Evolutionary conservation across 2,888 invertebrate species (phyloP).

Genomic region (Celastrina argiolus): DNA sequence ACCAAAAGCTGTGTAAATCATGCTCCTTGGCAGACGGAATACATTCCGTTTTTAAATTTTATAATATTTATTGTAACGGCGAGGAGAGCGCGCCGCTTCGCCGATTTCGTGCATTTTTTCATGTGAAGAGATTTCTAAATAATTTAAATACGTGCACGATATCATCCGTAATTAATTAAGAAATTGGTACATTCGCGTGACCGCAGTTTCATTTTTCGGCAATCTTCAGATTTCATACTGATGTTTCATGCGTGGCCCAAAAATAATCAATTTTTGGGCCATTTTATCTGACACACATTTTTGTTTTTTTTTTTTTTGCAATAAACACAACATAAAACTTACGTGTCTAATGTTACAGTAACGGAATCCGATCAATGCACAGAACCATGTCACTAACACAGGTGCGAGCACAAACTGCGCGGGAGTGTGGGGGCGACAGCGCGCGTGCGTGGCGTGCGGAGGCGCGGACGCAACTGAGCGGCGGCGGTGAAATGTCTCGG

Average conservation of each 20-base stretch:
- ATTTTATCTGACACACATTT: constrained; percentile 3
- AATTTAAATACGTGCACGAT: constrained; percentile 74
- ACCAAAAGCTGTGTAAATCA: not conserved
- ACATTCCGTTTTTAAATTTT: constrained; percentile 8
- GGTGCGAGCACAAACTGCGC: constrained; percentile 38
- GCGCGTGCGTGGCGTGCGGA: constrained; percentile 46
- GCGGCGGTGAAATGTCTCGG: constrained; percentile 26
- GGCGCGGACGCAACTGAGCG: constrained; percentile 54
- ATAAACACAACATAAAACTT: constrained; percentile 41
- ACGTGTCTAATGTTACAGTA: constrained; percentile 59
- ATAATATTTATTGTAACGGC: constrained; percentile 15
- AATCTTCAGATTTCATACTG: constrained; percentile 26
- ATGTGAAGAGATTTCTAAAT: constrained; percentile 73
- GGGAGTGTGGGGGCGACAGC: constrained; percentile 41
- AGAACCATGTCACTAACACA: constrained; percentile 74
- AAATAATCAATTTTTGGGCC: too few species aligned
- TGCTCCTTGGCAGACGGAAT: not conserved
- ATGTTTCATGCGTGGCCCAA: not conserved
- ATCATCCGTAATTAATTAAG: constrained; percentile 56
- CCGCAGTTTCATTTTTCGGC: constrained; percentile 34
- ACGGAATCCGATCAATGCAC: constrained; percentile 68
- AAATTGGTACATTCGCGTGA: constrained; percentile 55
- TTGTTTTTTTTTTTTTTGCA: not conserved
- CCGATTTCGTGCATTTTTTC: constrained; percentile 71
- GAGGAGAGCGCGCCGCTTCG: constrained; percentile 53